A percentile compares a stretch with the other conserved stretches of the same genome.
These are phyloP conservation scores for Papilio polyxenes DNA, from an alignment of 1,140 invertebrate species.

Conservation along the genomic window DNA sequence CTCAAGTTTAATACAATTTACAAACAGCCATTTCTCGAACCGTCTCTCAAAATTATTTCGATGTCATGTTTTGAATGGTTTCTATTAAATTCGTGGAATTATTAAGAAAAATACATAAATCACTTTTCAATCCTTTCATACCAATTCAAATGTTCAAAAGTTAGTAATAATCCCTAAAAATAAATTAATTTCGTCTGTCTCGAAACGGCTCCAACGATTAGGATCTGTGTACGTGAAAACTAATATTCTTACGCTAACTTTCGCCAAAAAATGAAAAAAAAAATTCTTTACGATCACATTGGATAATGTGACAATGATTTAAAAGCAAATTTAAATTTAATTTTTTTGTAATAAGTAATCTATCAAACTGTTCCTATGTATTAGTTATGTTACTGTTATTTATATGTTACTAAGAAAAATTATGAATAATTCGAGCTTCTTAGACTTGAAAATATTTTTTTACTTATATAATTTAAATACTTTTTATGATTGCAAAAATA, in stretches of 20 bases:
- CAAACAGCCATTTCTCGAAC: neutral
- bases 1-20: conserved; percentile 16
- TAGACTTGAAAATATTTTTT: neutral
- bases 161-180: neutral
- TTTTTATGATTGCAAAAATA: neutral
- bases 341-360: too few relatives aligned
- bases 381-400: too few relatives aligned
- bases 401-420: too few relatives aligned
- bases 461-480: neutral
- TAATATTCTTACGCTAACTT: too few relatives aligned
- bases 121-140: neutral
- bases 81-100: neutral
- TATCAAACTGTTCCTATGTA: too few relatives aligned
- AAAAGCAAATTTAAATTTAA: too few relatives aligned
- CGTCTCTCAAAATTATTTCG: conserved; percentile 2
- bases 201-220: neutral
- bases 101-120: neutral
- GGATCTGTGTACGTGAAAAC: too few relatives aligned
- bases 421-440: too few relatives aligned
- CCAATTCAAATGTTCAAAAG: neutral
- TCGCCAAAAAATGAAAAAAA: too few relatives aligned
- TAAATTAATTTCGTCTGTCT: neutral
- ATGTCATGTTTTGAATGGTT: neutral
- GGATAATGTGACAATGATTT: too few relatives aligned
- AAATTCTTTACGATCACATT: too few relatives aligned